phyloP scores from a whole-genome alignment of 2,888 invertebrate species.

The Harpalus rufipes region DNA sequence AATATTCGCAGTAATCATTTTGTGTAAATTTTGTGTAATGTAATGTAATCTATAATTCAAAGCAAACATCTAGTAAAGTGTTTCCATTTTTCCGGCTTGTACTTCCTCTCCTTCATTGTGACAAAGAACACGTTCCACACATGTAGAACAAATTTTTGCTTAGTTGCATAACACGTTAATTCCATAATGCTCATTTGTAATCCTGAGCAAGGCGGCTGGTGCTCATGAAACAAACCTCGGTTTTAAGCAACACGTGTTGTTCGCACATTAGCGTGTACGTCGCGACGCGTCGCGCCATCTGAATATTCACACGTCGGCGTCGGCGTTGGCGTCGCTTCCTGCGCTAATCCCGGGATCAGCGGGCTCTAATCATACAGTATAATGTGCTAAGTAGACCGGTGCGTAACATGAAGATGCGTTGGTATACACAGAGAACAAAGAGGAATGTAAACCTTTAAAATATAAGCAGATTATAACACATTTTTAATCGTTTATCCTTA shows the following conservation, averaged over 20 bases:
- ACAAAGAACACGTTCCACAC: conserved; percentile 6
- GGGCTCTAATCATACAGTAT: conserved; percentile 76
- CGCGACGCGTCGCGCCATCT: conserved; percentile 54
- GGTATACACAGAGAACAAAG: too few relatives aligned
- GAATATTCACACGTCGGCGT: conserved; percentile 62
- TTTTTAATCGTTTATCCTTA: neutral
- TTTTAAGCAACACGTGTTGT: conserved; percentile 65
- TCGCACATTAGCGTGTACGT: conserved; percentile 60
- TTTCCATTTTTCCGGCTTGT: neutral
- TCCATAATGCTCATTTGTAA: conserved; percentile 59
- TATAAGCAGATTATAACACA: neutral
- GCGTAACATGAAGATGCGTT: conserved; percentile 45
- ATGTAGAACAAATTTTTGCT: conserved; percentile 43
- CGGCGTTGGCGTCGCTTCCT: neutral
- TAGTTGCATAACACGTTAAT: conserved; percentile 50
- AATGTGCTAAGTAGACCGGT: conserved; percentile 76
- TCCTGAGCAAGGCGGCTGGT: conserved; percentile 17
- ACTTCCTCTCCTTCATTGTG: neutral
- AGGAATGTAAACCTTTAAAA: too few relatives aligned
- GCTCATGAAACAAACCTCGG: conserved; percentile 47
- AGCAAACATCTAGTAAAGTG: neutral
- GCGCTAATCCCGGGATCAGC: conserved; percentile 76
- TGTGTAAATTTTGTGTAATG: neutral
- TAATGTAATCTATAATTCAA: neutral
- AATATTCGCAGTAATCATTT: neutral